Base-by-base conservation (phyloP, 2,888 invertebrate genomes). In the Acanthococcus lagerstroemiae region DNA sequence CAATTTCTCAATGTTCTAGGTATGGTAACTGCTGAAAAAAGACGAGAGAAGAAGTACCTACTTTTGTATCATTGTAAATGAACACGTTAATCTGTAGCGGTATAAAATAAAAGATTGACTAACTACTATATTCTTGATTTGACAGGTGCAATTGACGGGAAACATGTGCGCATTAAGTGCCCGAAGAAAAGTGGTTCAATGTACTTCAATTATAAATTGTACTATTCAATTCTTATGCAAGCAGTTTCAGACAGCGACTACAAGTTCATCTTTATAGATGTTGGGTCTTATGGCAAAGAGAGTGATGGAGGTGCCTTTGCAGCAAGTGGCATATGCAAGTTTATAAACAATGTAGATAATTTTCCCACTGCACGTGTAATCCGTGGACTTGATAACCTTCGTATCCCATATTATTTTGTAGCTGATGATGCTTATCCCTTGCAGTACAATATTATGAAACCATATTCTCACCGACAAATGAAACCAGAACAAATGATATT, bases 341-440 rank as follows among this genome's bases (percentile, higher is more conserved):
- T 30, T 12, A 30, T 30, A 9, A 9, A 6, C 12, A 12, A 30
- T 6, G 37, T 9, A 12, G 12, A 30, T 6, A 30, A 30, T 30
- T 30, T 30, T 30, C 37, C 37, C 6, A 12, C 37, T 9, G 37
- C 6, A 9, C 37, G 37, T 9, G 6, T 9, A 9, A 12, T 30
- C 12, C 37, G 7, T 6, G 37, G 37, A 30, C n/a, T n/a, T n/a
- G 37, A 30, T 24, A 22, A 37, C 30, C 21, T 45, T 44, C 24
- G 15, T 24, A 15, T 30, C 12, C 55, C 55, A 15, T 55, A 27
- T 55, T 21, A 21, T 26, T n/a, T 1, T 15, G 12, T 27, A 30
- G 25, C 6, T 27, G 55, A 55, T 27, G 30, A 55, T 55, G 55
- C 55, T 12, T 55, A 55, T 55, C 30, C 55, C 27, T 25, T 55